phyloP scores from a whole-genome alignment of 2,888 invertebrate genomes.

The Crocallis elinguaria region DNA sequence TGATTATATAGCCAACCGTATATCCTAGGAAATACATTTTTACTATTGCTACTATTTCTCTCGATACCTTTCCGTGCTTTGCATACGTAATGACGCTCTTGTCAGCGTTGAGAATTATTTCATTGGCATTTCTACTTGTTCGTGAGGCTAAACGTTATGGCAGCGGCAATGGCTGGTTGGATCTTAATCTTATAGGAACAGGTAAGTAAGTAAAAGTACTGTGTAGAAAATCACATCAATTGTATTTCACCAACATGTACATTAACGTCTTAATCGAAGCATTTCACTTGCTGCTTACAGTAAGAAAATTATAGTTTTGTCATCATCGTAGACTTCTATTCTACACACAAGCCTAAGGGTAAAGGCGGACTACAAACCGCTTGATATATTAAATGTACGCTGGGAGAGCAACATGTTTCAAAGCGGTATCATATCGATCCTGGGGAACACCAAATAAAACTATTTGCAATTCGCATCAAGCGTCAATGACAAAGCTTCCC shows the following conservation, averaged over 20 bases:
- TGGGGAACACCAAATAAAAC: slow-evolving; percentile 9
- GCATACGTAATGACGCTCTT: no score
- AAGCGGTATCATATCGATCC: slow-evolving; percentile 28
- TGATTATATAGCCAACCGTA: no score
- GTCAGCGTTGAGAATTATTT: no score
- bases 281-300: slow-evolving; percentile 78
- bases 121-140: no score
- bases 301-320: slow-evolving; percentile 68
- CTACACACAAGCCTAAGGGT: slow-evolving; percentile 78
- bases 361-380: slow-evolving; percentile 76
- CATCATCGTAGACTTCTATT: slow-evolving; percentile 64
- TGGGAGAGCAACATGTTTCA: slow-evolving; percentile 30
- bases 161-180: background rate
- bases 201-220: slow-evolving; percentile 64
- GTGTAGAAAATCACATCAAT: slow-evolving; percentile 83
- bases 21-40: no score
- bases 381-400: slow-evolving; percentile 65
- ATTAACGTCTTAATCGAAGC: slow-evolving; percentile 82
- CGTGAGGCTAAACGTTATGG: no score
- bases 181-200: background rate
- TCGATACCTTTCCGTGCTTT: no score
- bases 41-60: no score
- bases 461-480: background rate
- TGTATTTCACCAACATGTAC: slow-evolving; percentile 85
- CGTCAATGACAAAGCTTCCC: no score